Evolutionary conservation across 2,888 invertebrate species (phyloP), one percentile per base, ranked within the genome.

Genomic region (Oligia strigilis): DNA sequence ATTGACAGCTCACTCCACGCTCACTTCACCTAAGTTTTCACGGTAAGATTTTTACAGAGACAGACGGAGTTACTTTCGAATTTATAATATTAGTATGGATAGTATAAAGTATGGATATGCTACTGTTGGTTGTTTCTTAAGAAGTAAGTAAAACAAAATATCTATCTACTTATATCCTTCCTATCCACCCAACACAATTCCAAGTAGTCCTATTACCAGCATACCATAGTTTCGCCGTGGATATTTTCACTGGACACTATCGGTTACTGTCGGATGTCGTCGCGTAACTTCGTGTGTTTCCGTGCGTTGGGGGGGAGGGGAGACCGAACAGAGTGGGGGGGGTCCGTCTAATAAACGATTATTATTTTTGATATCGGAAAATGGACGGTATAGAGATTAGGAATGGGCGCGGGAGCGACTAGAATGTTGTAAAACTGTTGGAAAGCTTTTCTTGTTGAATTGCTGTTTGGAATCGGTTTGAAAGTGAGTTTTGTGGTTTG

Each of bases 241-340:
- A 90, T 92, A 94, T 95, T 95, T 94, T 94, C 92, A 90, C 92
- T 91, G 95, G 95, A 95, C 96, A 95, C 92, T 96, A 96, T 96
- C 96, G 92, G 90, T 90, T 73, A 76, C 91, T 92, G 95, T 95
- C 95, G 95, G 95, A 93, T 91, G 92, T 91, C 92, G 94, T 95
- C 95, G 95, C 92, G 92, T 90, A 95, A 96, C 96, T 96, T 95
- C 95, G 95, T 94, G 91, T 92, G 94, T 94, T 95, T 95, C 96
- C 96, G 95, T 88, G 83, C 89, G 89, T 89, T 84, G 75, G 75
- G 78, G 84, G 82, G 77, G 66, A 69, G 73, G 60, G 78, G 29
- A 40, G 29, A 76, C 75, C 64, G 52, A 62, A 66, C n/a, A 11
- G 67, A 17, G 82, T 75, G 67, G 78, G 62, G 62, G 80, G 79